Base-by-base conservation (phyloP, 2,888 invertebrate species). In the Dasypolia templi region DNA sequence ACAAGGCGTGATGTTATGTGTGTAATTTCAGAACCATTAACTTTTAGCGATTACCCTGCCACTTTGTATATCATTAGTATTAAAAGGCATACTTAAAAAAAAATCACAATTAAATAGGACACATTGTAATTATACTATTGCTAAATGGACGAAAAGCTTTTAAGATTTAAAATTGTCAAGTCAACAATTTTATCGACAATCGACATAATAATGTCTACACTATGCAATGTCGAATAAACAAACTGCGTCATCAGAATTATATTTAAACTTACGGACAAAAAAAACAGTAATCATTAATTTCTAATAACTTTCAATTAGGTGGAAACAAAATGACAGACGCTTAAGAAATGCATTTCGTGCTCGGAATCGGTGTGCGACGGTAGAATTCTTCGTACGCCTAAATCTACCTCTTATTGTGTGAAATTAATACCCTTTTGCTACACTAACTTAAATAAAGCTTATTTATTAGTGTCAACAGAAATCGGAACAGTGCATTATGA, bases 401-500 rank as follows among this genome's bases (percentile, higher is more conserved):
- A 6, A 58, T 39, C 22, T 64, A n/a, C 9, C 22, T 61, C 46
- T 2, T 26, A 29, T 17, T 56, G 12, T 14, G 22, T 56, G 3
- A 79, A 58, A 6, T 39, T 14, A 39, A 35, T 17, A 26, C 5
- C 9, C 1, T 32, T 46, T 42, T 26, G 6, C 2, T 51, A 17
- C 0, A 46, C 26, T 22, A 26, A 26, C 11, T 17, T 42, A 32
- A n/a, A n/a, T 19, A 1, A 32, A 11, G 2, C 22, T 1, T 44
- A 44, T 22, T 55, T 44, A 22, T n/a, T 35, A 35, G 9, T 46
- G 11, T 35, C 5, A 29, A 35, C 26, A 22, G 0, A 39, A 46
- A 64, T 26, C 46, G 55, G 56, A 68, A 58, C 81, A 61, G 84
- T 80, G 81, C 44, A 65, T 56, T 56, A 35, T 22, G 22, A 66